phyloP scores from a whole-genome alignment of 2,888 invertebrate species.

The Ennomos quercinarius region DNA sequence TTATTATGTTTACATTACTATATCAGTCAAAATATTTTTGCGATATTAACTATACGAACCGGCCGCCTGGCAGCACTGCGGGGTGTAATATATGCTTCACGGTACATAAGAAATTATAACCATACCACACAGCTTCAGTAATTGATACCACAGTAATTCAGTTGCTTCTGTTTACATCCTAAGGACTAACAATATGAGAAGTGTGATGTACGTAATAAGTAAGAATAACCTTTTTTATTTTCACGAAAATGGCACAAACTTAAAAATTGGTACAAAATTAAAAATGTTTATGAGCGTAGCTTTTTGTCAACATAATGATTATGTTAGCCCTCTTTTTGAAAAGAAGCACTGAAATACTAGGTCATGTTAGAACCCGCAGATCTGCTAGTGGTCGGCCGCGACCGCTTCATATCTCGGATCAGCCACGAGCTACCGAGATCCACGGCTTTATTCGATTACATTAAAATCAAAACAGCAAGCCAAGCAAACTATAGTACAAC shows the following conservation, averaged over 20 bases:
- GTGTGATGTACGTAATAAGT: too few species aligned
- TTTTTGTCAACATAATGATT: not conserved
- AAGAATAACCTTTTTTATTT: too few species aligned
- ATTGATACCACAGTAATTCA: too few species aligned
- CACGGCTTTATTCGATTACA: constrained; percentile 50
- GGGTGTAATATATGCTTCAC: not conserved
- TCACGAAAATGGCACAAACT: too few species aligned
- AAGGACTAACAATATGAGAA: too few species aligned
- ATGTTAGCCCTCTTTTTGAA: not conserved
- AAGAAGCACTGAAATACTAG: not conserved
- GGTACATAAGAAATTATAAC: too few species aligned
- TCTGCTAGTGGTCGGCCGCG: constrained; percentile 40
- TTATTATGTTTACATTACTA: constrained; percentile 76
- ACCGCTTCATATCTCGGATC: constrained; percentile 43
- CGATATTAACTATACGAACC: constrained; percentile 68
- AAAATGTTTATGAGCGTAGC: too few species aligned
- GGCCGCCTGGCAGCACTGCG: constrained; percentile 44
- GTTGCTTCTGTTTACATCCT: too few species aligned
- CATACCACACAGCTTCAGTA: not conserved
- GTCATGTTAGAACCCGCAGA: not conserved
- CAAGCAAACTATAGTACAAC: constrained; percentile 58
- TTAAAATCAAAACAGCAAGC: constrained; percentile 61
- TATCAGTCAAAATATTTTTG: constrained; percentile 84
- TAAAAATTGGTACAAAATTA: too few species aligned
- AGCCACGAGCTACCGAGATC: constrained; percentile 41